Percentiles rank a stretch among this genome's conserved stretches.
Conservation (phyloP, 2,797 vertebrate species). For the Hyperoplus lanceolatus region DNA sequence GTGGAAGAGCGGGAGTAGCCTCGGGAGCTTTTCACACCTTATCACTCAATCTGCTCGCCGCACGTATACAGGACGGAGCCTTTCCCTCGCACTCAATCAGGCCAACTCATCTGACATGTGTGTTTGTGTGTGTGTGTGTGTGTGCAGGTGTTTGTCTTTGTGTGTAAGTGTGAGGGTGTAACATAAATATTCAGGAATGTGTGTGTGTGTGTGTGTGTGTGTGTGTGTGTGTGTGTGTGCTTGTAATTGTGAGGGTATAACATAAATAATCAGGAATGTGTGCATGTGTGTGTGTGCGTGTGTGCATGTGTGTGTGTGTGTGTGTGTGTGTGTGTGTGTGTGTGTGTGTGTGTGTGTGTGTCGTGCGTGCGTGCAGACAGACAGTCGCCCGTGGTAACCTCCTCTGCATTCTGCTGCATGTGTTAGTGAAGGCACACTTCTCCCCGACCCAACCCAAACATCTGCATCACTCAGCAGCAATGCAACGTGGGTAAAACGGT, state of each 20-base stretch:
- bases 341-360: too few species aligned
- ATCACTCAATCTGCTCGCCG: constrained; percentile 60
- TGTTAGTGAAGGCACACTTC: constrained; percentile 46
- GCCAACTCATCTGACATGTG: constrained; percentile 48
- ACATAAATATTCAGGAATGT: not conserved
- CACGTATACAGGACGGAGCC: constrained; percentile 26
- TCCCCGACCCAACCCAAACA: constrained; percentile 56
- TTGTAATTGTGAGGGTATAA: not conserved
- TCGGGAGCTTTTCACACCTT: constrained; percentile 61
- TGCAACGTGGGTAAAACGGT: constrained; percentile 26
- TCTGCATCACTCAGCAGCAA: constrained; percentile 55
- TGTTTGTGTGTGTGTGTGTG: not conserved
- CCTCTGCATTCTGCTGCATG: constrained; percentile 60
- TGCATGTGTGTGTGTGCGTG: too few species aligned
- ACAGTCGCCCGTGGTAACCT: constrained; percentile 34
- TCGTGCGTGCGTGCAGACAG: constrained; percentile 5
- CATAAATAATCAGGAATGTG: too few species aligned
- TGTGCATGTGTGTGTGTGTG: not conserved
- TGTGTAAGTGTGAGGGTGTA: constrained; percentile 25
- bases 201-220: constrained; percentile 31
- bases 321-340: too few species aligned
- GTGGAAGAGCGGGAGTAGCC: constrained; percentile 44
- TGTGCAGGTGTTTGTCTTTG: constrained; percentile 26
- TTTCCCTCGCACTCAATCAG: constrained; percentile 49
- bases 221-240: constrained; percentile 22